A percentile compares a stretch with the other conserved stretches of the same genome.
phyloP scores from a whole-genome alignment of 2,888 invertebrate species.

The Incurvaria masculella region DNA sequence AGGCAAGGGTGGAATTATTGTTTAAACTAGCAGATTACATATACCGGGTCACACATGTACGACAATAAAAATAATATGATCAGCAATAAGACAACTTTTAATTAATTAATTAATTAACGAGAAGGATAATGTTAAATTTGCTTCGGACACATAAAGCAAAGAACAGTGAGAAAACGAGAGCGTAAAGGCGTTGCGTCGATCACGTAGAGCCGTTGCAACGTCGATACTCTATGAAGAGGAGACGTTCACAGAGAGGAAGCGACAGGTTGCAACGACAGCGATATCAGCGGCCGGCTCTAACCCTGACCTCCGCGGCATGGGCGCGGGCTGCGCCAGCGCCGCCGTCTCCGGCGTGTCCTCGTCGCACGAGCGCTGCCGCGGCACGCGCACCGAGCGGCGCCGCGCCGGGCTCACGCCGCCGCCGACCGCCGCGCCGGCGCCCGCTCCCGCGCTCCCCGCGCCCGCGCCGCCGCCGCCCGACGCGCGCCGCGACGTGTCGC shows the following conservation, averaged over 20 bases:
- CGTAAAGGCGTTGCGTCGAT: not conserved
- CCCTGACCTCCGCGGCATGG: slow-evolving; percentile 66
- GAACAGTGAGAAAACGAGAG: not conserved
- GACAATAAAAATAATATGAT: no score
- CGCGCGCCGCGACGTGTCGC: slow-evolving; percentile 58
- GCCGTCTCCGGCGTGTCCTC: slow-evolving; percentile 58
- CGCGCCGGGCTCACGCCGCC: slow-evolving; percentile 29
- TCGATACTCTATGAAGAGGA: not conserved
- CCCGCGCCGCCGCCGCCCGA: slow-evolving; percentile 58
- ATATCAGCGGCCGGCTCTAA: not conserved
- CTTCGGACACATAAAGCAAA: not conserved
- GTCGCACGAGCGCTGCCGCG: slow-evolving; percentile 80
- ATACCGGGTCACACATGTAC: no score
- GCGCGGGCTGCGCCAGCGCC: slow-evolving; percentile 66
- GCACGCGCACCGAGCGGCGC: slow-evolving; percentile 59
- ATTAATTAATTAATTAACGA: no score
- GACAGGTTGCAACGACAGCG: not conserved
- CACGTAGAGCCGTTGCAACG: not conserved
- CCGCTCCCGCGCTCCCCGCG: slow-evolving; percentile 50
- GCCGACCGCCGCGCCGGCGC: slow-evolving; percentile 21
- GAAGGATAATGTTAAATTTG: no score
- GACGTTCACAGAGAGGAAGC: not conserved
- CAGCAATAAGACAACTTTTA: no score
- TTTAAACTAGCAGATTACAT: no score
- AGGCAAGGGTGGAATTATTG: no score